These are phyloP conservation scores for Onchidella celtica DNA, from an alignment of 2,888 invertebrate species.

Conservation along the genomic window DNA sequence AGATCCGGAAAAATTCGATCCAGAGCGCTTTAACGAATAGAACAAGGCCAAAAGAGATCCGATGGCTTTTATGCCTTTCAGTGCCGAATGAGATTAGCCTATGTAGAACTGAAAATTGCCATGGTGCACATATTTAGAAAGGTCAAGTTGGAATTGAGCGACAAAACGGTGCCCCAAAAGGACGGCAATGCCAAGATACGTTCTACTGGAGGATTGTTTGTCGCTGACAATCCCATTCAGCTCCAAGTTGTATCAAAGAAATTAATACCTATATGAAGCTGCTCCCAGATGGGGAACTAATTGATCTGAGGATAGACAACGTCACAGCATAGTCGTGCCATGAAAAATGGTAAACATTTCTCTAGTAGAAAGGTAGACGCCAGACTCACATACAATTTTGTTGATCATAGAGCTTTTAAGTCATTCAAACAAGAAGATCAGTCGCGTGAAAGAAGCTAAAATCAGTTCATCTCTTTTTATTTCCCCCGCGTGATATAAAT, in stretches of 20 bases:
- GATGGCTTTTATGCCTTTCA: slow-evolving; percentile 33
- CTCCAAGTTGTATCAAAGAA: slow-evolving; percentile 2
- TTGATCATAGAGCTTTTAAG: too few relatives aligned
- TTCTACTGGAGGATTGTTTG: background rate
- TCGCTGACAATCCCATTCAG: slow-evolving; percentile 5
- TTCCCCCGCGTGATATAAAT: too few relatives aligned
- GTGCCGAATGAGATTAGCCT: slow-evolving; percentile 29
- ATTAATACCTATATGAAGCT: too few relatives aligned
- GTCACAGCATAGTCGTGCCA: too few relatives aligned
- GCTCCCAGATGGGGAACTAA: too few relatives aligned
- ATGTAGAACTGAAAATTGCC: slow-evolving; percentile 31
- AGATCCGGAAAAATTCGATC: slow-evolving; percentile 31
- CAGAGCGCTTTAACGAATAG: slow-evolving; percentile 26
- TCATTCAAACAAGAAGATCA: too few relatives aligned
- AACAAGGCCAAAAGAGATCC: slow-evolving; percentile 29
- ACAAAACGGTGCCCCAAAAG: background rate
- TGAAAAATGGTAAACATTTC: too few relatives aligned
- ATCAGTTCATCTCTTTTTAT: too few relatives aligned
- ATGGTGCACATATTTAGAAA: slow-evolving; percentile 11
- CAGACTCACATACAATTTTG: too few relatives aligned
- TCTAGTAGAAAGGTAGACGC: too few relatives aligned
- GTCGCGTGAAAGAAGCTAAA: too few relatives aligned
- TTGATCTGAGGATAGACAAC: too few relatives aligned
- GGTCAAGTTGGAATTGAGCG: slow-evolving; percentile 20
- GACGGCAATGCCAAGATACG: background rate